Evolutionary conservation across 2,888 invertebrate genomes (phyloP), one percentile per base, ranked within the genome.

Genomic region (Tetragnatha montana): DNA sequence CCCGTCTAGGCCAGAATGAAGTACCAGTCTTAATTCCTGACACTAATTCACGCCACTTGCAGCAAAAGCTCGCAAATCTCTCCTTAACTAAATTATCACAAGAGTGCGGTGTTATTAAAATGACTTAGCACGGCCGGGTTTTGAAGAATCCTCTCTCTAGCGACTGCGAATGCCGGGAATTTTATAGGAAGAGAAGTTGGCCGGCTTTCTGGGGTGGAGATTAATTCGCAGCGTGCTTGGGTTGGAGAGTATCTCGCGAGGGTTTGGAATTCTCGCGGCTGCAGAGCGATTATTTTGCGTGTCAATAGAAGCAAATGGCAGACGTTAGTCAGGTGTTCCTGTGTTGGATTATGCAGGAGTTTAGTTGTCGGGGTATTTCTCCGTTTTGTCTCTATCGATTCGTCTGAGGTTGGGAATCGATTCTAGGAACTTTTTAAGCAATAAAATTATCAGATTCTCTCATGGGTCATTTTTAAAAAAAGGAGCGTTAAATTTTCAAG

Each of bases 81-180:
- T n/a, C 71, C 60, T 17, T 60, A 76, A 84, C 76, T 76, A 71
- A 50, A 85, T 85, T 79, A 85, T 85, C 79, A 85, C 51, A 70
- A 75, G 22, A 50, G 49, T 8, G 49, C 75, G 14, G 47, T 50
- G 84, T 85, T 78, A 85, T 85, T 85, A 85, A 85, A 85, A 85
- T 85, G 85, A 85, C 85, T 50, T 35, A 85, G 51, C 50, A 79
- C 22, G 79, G 71, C 51, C 51, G 49, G 84, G 75, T 49, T 81
- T 71, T 81, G 71, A 81, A 81, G 81, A 81, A 81, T 81, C n/a
- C 35, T 22, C 47, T 22, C 47, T 71, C 70, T 21, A 21, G 76
- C 69, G 21, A 51, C 79, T 12, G 85, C 21, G 49, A 60, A 79
- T 22, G 78, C 49, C 76, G 21, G 78, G 85, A 85, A 85, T 85